Evolutionary conservation across 2,113 vertebrate species (phyloP), one percentile per base, ranked within the genome.

Genomic region (Daboia siamensis): DNA sequence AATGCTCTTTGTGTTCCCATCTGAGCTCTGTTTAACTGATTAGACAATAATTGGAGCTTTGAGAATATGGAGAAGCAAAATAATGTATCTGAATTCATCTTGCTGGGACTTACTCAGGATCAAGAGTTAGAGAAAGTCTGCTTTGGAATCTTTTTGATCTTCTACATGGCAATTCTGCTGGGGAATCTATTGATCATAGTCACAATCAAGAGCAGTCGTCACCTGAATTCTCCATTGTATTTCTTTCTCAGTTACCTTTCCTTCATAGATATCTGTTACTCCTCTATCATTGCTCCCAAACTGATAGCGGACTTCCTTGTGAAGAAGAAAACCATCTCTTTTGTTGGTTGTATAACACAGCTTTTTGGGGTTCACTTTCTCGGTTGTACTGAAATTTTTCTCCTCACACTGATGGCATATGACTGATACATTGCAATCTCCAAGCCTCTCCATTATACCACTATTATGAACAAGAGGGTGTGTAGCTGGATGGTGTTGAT

Each of bases 401-500:
- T 97, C 5, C 94, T 97, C 94, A 96, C 90, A 0, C 94, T 48
- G 26, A 97, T 96, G 96, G 96, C 96, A 33, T 96, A 96, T 0
- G 97, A 97, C 13, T 86, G 90, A 12, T 96, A 94, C 0, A 61
- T 96, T 11, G 96, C 96, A 23, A 96, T 97, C 91, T 96, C 95
- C 88, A 96, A 93, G 56, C 95, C 93, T 0, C 90, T 96, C 88
- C 92, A 91, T 86, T 96, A 96, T 1, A 88, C 24, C 0, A 5
- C 52, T 29, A 89, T 95, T 90, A 95, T 96, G 94, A 95, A 39
- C 87, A 59, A 29, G 6, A 11, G 26, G 1, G 80, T 86, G 2
- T 93, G 93, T 44, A 56, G 92, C 6, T 88, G 88, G 24, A 33
- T 96, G 90, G 94, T 95, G 46, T 92, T 52, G 3, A 57, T 80